Conservation (phyloP, 2,113 vertebrate species). For the Serinus canaria region DNA sequence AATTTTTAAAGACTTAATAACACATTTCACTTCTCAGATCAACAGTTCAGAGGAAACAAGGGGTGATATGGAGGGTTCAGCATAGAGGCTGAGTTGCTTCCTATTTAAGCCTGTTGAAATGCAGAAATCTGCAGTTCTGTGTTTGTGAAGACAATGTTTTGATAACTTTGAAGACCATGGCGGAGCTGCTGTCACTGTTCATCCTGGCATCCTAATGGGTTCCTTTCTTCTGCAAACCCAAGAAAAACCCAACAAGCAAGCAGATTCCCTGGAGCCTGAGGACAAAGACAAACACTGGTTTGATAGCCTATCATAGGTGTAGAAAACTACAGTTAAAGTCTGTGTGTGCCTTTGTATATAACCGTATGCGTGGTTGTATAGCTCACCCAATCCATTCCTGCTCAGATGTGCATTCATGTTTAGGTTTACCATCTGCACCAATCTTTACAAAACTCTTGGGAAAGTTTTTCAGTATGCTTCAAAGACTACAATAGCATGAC, state of each 20-base stretch:
- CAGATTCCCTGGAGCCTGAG: not conserved
- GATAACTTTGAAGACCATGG: not conserved
- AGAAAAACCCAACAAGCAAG: not conserved
- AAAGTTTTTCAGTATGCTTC: not conserved
- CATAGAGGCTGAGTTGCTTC: not conserved
- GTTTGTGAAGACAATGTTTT: not conserved
- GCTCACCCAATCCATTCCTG: accelerated
- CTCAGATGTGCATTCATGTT: not conserved
- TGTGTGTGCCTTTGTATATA: not conserved
- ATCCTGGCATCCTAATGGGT: accelerated
- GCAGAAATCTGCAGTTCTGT: not conserved
- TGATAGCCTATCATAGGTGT: not conserved
- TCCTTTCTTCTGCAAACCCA: not conserved
- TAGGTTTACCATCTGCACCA: not conserved
- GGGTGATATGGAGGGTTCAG: not conserved
- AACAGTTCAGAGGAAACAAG: not conserved
- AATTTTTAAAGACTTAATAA: not conserved
- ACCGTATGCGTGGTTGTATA: not conserved
- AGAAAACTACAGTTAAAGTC: not conserved
- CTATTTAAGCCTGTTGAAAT: not conserved
- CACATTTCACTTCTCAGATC: not conserved
- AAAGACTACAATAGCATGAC: not conserved
- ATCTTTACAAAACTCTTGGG: not conserved
- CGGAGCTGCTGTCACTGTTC: not conserved
- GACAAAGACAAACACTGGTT: not conserved